A percentile compares a stretch with the other conserved stretches of the same genome.
Evolutionary conservation across 2,113 vertebrate species (phyloP).

Genomic region (Hucho hucho): DNA sequence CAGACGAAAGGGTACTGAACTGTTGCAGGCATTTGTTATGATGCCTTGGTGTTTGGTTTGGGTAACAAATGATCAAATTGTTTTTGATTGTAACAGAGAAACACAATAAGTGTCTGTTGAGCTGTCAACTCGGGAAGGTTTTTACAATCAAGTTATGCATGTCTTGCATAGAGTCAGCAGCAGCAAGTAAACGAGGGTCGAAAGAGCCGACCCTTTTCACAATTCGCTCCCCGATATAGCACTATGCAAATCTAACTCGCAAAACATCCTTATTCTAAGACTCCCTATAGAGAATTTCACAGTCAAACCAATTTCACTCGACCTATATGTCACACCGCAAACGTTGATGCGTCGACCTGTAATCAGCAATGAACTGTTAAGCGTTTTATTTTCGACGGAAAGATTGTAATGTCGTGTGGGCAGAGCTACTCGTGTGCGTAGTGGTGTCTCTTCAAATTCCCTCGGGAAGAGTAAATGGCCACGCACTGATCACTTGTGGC

Average conservation of each 20-base stretch:
- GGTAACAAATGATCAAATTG: conserved; percentile 5
- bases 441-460: conserved; percentile 67
- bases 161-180: conserved; percentile 63
- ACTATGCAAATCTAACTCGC: conserved; percentile 14
- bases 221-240: conserved; percentile 31
- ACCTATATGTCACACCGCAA: conserved; percentile 26
- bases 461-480: conserved; percentile 76
- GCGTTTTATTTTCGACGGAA: conserved; percentile 74
- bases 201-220: conserved; percentile 41
- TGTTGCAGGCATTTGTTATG: conserved; percentile 56
- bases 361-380: conserved; percentile 38
- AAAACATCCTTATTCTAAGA: conserved; percentile 38
- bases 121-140: conserved; percentile 42
- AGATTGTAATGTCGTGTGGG: conserved; percentile 57
- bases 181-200: conserved; percentile 48
- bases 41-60: conserved; percentile 48
- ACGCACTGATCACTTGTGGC: conserved; percentile 76
- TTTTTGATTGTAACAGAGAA: conserved; percentile 50
- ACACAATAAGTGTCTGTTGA: conserved; percentile 39
- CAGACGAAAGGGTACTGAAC: conserved; percentile 72
- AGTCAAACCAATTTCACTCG: conserved; percentile 49
- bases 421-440: conserved; percentile 5
- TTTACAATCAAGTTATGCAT: conserved; percentile 53
- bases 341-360: conserved; percentile 26
- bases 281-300: conserved; percentile 30